Conservation (phyloP, 2,113 vertebrate genomes). For the Passerina amoena region DNA sequence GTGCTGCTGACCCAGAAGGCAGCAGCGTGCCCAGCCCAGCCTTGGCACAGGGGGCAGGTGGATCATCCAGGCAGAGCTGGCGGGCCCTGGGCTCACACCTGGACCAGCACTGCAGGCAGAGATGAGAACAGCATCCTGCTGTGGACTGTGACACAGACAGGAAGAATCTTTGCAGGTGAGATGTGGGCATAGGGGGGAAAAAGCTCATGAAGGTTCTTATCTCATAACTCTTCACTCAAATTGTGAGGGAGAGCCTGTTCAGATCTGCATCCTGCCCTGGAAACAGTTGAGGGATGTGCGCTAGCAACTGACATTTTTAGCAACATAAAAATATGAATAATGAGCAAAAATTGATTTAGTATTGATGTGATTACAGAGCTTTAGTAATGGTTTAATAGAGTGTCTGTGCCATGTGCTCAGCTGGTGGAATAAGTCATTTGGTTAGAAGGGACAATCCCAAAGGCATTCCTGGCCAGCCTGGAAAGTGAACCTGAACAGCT, state of each 20-base stretch:
- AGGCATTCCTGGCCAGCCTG: background rate
- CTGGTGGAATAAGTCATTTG: background rate
- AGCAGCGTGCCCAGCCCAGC: background rate
- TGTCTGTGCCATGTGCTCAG: background rate
- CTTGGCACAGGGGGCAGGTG: fast-evolving
- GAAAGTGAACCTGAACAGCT: background rate
- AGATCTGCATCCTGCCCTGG: background rate
- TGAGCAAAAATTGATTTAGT: background rate
- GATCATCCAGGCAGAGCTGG: fast-evolving
- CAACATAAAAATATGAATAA: background rate
- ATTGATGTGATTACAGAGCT: background rate
- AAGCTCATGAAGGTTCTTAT: background rate
- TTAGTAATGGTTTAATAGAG: background rate
- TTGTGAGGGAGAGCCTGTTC: background rate
- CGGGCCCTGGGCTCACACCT: background rate
- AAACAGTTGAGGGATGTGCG: background rate
- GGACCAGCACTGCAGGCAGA: background rate
- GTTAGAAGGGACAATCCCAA: background rate
- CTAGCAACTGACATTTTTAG: background rate
- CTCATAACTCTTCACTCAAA: background rate
- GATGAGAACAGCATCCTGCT: background rate
- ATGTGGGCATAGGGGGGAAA: no score
- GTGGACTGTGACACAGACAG: fast-evolving
- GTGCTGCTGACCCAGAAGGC: fast-evolving
- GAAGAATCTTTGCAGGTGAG: background rate